A percentile compares a stretch with the other conserved stretches of the same genome.
phyloP scores from a whole-genome alignment of 1,140 invertebrate species.

The Geopemphigus sp. region DNA sequence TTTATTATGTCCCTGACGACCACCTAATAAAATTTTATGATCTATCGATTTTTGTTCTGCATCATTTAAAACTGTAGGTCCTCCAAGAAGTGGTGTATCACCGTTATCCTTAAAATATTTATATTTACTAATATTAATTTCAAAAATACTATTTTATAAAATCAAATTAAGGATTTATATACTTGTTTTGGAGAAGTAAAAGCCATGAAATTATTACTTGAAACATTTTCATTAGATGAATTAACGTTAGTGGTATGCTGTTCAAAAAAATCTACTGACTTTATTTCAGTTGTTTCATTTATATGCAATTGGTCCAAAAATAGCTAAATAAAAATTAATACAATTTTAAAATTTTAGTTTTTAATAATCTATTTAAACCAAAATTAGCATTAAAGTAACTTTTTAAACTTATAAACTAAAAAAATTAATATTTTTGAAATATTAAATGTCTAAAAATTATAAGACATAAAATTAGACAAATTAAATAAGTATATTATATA shows the following conservation, averaged over 20 bases:
- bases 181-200: conserved; percentile 36
- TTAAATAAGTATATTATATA: too few species aligned
- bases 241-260: conserved; percentile 32
- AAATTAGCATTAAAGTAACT: too few species aligned
- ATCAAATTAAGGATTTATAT: neutral
- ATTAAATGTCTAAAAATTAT: too few species aligned
- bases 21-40: conserved; percentile 39
- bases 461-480: too few species aligned
- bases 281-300: conserved; percentile 12
- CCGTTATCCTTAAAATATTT: conserved; percentile 1
- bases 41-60: conserved; percentile 35
- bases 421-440: too few species aligned
- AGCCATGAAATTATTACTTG: conserved; percentile 1
- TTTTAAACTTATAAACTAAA: too few species aligned
- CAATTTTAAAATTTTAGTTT: too few species aligned
- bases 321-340: conserved; percentile 13
- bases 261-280: conserved; percentile 44
- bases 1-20: conserved; percentile 60
- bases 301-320: conserved; percentile 21
- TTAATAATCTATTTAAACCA: too few species aligned
- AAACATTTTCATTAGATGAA: neutral
- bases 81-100: neutral
- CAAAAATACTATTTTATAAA: neutral
- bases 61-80: conserved; percentile 21
- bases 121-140: neutral